These are phyloP conservation scores for Liopterus haemorrhoidalis DNA, from an alignment of 2,888 invertebrate species.

Conservation along the genomic window DNA sequence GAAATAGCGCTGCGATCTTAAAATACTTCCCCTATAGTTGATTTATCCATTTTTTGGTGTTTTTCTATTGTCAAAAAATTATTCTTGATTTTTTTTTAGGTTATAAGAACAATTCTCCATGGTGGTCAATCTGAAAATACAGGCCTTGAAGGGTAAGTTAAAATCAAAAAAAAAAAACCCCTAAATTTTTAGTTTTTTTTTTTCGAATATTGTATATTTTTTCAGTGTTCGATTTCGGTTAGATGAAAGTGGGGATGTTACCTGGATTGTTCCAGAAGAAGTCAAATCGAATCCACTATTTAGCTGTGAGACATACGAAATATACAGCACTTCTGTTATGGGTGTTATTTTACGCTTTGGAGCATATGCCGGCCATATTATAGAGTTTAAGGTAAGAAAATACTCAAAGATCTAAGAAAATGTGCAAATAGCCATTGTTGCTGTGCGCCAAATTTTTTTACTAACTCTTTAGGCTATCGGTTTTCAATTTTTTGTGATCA, in stretches of 20 bases:
- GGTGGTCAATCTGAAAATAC: slow-evolving; percentile 44
- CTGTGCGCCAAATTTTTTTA: too few species aligned
- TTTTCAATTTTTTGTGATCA: too few species aligned
- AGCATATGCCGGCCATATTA: slow-evolving; percentile 58
- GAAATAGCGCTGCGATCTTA: too few species aligned
- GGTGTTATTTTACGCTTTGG: slow-evolving; percentile 53
- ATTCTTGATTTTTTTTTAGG: slow-evolving; percentile 15
- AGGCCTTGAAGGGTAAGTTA: slow-evolving; percentile 49
- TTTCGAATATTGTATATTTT: background rate
- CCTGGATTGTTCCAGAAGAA: slow-evolving; percentile 55
- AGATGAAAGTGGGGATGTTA: slow-evolving; percentile 59
- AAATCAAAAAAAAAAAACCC: background rate
- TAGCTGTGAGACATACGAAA: slow-evolving; percentile 63
- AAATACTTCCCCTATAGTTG: too few species aligned
- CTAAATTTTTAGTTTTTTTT: background rate
- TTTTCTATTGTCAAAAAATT: too few species aligned
- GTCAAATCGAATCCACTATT: slow-evolving; percentile 54
- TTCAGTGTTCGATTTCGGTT: slow-evolving; percentile 48
- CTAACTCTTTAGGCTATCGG: too few species aligned
- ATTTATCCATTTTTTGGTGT: too few species aligned
- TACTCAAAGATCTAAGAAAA: background rate
- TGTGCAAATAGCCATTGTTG: too few species aligned
- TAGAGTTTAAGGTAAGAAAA: slow-evolving; percentile 52
- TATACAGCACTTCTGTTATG: slow-evolving; percentile 42
- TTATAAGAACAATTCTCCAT: slow-evolving; percentile 13